These are phyloP conservation scores for Zootermopsis nevadensis DNA, from an alignment of 2,888 invertebrate genomes.

Conservation along the genomic window DNA sequence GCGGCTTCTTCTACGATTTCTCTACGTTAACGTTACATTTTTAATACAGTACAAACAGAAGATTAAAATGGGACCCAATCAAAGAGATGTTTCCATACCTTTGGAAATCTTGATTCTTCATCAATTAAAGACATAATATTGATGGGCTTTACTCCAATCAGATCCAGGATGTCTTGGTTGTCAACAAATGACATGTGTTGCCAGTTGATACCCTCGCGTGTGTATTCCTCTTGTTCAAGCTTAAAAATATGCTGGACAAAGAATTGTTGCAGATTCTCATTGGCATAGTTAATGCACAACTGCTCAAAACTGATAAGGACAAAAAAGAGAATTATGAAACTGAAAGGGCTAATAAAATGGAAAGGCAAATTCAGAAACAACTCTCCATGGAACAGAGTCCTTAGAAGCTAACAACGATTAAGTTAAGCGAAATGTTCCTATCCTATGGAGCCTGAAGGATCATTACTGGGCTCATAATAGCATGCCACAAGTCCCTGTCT, in stretches of 20 bases:
- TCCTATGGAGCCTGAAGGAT: too few species aligned
- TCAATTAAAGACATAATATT: conserved; percentile 93
- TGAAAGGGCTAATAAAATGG: too few species aligned
- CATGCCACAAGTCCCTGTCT: too few species aligned
- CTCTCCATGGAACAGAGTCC: too few species aligned
- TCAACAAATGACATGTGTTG: conserved; percentile 90
- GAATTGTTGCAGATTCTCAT: conserved; percentile 96
- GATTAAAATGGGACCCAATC: not conserved
- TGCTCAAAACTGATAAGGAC: conserved; percentile 84
- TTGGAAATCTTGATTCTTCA: conserved; percentile 90
- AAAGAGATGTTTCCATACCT: conserved; percentile 58
- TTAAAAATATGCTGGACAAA: conserved; percentile 97
- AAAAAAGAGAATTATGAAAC: not conserved
- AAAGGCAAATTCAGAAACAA: too few species aligned
- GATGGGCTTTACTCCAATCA: conserved; percentile 87
- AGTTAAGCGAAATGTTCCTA: too few species aligned
- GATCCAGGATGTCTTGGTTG: conserved; percentile 90
- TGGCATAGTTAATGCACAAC: conserved; percentile 96
- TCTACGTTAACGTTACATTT: too few species aligned
- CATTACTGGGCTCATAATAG: too few species aligned
- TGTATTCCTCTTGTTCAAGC: conserved; percentile 94
- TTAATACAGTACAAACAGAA: too few species aligned
- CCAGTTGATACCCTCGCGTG: conserved; percentile 91
- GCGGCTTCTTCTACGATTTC: too few species aligned
- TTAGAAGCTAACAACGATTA: too few species aligned